Evolutionary conservation across 2,797 vertebrate species (phyloP).

Genomic region (Myripristis murdjan): DNA sequence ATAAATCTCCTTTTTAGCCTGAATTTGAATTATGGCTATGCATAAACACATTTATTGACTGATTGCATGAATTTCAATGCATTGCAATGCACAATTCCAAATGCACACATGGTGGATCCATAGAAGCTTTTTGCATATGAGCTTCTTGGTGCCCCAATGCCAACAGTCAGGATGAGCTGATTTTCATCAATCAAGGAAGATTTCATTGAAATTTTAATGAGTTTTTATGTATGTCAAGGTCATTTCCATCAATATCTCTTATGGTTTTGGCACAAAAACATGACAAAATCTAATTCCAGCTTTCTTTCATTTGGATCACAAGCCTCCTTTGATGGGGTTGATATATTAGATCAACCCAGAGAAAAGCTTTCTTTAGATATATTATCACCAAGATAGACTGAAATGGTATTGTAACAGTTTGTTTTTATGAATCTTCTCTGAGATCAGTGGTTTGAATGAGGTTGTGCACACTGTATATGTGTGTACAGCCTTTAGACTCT

Average conservation of each 20-base stretch:
- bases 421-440: slow-evolving; percentile 15
- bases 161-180: too few species aligned
- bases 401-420: neutral
- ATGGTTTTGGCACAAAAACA: neutral
- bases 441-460: slow-evolving; percentile 20
- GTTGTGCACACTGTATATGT: neutral
- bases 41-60: slow-evolving; percentile 34
- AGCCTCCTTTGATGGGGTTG: neutral
- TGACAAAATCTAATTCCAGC: neutral
- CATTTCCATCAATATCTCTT: too few species aligned
- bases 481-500: slow-evolving; percentile 17
- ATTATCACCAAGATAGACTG: neutral
- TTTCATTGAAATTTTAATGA: too few species aligned
- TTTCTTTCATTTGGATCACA: neutral
- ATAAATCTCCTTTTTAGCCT: slow-evolving; percentile 29
- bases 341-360: neutral
- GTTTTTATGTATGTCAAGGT: too few species aligned
- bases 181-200: too few species aligned
- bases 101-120: too few species aligned
- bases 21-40: slow-evolving; percentile 16
- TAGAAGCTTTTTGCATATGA: neutral
- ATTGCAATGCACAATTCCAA: neutral
- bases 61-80: neutral
- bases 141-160: too few species aligned
- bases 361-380: too few species aligned